Percentiles rank a stretch among this genome's conserved stretches.
Evolutionary conservation across 2,113 vertebrate species (phyloP).

Genomic region (Tinamus guttatus): DNA sequence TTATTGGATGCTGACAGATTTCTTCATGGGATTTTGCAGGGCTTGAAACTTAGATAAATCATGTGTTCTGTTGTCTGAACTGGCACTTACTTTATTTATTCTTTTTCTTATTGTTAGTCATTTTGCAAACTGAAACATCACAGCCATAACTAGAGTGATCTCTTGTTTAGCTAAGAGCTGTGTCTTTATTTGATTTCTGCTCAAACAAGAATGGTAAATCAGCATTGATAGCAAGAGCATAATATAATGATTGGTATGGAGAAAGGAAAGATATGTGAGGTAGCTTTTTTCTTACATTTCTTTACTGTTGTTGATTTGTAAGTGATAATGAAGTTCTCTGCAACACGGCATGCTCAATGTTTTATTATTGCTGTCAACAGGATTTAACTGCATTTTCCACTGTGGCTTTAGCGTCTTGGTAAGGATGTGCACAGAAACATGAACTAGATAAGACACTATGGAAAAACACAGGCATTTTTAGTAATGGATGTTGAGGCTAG

Average conservation of each 20-base stretch:
- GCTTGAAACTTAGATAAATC: slow-evolving; percentile 13
- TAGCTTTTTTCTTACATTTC: background rate
- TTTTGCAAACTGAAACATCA: slow-evolving; percentile 58
- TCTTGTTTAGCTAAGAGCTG: slow-evolving; percentile 31
- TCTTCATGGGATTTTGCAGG: slow-evolving; percentile 41
- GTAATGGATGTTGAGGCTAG: background rate
- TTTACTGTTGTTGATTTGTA: slow-evolving; percentile 34
- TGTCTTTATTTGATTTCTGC: background rate
- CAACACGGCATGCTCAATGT: slow-evolving; percentile 60
- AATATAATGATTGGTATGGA: background rate
- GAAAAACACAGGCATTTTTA: background rate
- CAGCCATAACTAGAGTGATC: slow-evolving; percentile 44
- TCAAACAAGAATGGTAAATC: background rate
- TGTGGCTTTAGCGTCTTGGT: slow-evolving; percentile 54
- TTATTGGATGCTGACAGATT: slow-evolving; percentile 58
- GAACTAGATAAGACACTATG: slow-evolving; percentile 28
- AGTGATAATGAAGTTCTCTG: slow-evolving; percentile 58
- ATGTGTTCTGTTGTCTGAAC: slow-evolving; percentile 34
- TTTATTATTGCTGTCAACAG: slow-evolving; percentile 56
- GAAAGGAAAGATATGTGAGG: background rate
- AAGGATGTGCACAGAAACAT: slow-evolving; percentile 63
- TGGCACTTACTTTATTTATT: slow-evolving; percentile 3
- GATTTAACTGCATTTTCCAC: slow-evolving; percentile 69
- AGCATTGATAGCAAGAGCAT: background rate
- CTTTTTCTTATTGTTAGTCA: background rate